Base-by-base conservation (phyloP, 2,113 vertebrate genomes). In the Oncorhynchus mykiss region DNA sequence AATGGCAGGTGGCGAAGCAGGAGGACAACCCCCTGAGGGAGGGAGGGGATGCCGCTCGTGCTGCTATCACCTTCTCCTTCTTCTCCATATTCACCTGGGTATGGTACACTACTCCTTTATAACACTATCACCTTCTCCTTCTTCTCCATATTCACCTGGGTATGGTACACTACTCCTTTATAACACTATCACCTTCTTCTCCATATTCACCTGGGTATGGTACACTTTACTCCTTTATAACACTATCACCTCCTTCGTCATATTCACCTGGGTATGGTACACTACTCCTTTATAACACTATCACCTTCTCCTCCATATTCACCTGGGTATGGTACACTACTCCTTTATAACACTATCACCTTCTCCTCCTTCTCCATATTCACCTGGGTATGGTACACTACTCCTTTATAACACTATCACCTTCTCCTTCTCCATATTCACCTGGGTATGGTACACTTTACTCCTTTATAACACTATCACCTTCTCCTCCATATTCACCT, bases 41-140 rank as follows among this genome's bases (percentile, higher is more conserved):
- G 85, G 96, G 97, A 54, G 95, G 94, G 0, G 97, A 98, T 20
- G 97, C 96, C 0, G 97, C 97, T 65, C 93, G 97, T 24, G 97
- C 97, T 0, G 96, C 97, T 92, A 98, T 99, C 84, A 91, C 97
- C 0, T 99, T 99, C 93, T 95, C 95, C 0, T 99, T 99, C 92
- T 98, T 99, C 94, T 99, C 97, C 84, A 96, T 98, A 92, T 98
- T 99, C 87, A 97, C 96, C 24, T 99, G 97, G 97, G 97, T 98
- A 87, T 94, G 95, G 0, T 2, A 7, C 49, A 39, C 22, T 45
- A 45, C 39, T 34, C 16, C 74, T 25, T 59, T 80, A 72, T 80
- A 27, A 27, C 25, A 27, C 25, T 27, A 27, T 27, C 25, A 27
- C 25, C 25, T 27, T 27, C 25, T 27, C 25, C 25, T 27, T 27